phyloP scores from a whole-genome alignment of 2,797 vertebrate species.

The Cuniculus paca region DNA sequence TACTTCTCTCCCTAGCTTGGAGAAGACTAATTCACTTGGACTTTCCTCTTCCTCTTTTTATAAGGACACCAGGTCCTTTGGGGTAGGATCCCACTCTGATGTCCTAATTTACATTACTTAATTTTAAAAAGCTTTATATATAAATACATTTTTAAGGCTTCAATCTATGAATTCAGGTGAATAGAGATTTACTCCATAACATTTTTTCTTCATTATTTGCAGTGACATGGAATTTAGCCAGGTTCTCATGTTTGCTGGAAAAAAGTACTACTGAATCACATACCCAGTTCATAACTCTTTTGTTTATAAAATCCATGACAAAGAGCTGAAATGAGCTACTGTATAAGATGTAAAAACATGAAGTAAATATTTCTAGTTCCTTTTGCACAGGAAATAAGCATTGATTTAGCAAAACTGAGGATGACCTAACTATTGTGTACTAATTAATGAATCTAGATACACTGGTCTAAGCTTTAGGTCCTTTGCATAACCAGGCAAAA shows the following conservation, averaged over 20 bases:
- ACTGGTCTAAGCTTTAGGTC: not conserved
- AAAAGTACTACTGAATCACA: not conserved
- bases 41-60: not conserved
- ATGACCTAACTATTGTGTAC: not conserved
- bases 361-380: not conserved
- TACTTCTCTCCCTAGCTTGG: not conserved
- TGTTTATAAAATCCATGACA: not conserved
- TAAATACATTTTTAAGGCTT: not conserved
- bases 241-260: not conserved
- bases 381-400: not conserved
- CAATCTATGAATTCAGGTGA: not conserved
- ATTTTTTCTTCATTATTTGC: not conserved
- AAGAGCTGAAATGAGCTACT: not conserved
- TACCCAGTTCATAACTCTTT: not conserved
- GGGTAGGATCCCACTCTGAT: no score
- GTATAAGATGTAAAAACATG: not conserved
- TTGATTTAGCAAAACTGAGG: not conserved
- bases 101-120: not conserved
- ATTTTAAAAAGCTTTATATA: not conserved
- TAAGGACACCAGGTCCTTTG: not conserved
- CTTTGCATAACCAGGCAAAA: not conserved
- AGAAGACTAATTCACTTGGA: rapidly evolving
- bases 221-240: not conserved
- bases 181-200: not conserved
- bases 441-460: not conserved